phyloP scores from a whole-genome alignment of 2,797 vertebrate species.

The Protonibea diacanthus region DNA sequence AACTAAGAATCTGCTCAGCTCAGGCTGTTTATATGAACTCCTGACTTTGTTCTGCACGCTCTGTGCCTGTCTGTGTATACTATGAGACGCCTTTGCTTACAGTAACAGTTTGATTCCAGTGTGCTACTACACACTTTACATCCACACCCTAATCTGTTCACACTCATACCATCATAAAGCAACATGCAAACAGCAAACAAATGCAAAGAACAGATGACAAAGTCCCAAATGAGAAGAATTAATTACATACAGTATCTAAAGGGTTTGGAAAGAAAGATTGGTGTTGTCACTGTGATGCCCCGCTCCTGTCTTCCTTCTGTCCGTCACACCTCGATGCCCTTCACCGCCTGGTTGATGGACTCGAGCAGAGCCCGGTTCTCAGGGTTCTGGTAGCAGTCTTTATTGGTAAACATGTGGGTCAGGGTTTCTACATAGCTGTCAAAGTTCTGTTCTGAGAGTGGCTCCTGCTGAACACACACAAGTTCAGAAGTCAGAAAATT shows the following conservation, averaged over 20 bases:
- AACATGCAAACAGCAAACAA: slow-evolving; percentile 82
- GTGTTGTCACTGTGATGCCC: slow-evolving; percentile 59
- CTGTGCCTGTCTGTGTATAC: slow-evolving; percentile 20
- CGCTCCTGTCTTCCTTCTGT: slow-evolving; percentile 22
- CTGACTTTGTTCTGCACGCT: slow-evolving; percentile 59
- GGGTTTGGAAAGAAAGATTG: slow-evolving; percentile 59
- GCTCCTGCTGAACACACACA: slow-evolving; percentile 87
- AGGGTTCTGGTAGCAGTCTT: slow-evolving; percentile 98
- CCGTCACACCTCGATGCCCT: slow-evolving; percentile 96
- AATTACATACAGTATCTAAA: slow-evolving; percentile 67
- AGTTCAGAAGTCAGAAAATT: neutral
- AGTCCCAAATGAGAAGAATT: slow-evolving; percentile 69
- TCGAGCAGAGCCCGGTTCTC: slow-evolving; percentile 97
- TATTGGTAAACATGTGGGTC: slow-evolving; percentile 98
- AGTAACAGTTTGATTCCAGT: slow-evolving; percentile 49
- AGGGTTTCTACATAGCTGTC: slow-evolving; percentile 95
- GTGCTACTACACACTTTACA: slow-evolving; percentile 33
- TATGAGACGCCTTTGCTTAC: slow-evolving; percentile 15
- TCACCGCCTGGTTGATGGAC: slow-evolving; percentile 98
- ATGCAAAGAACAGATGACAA: slow-evolving; percentile 71
- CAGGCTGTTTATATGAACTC: slow-evolving; percentile 61
- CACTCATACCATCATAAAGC: slow-evolving; percentile 65
- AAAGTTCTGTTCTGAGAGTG: slow-evolving; percentile 97
- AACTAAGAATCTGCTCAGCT: slow-evolving; percentile 76
- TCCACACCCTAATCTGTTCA: slow-evolving; percentile 54